Conservation (phyloP, 2,113 vertebrate genomes). For the Suncus etruscus region DNA sequence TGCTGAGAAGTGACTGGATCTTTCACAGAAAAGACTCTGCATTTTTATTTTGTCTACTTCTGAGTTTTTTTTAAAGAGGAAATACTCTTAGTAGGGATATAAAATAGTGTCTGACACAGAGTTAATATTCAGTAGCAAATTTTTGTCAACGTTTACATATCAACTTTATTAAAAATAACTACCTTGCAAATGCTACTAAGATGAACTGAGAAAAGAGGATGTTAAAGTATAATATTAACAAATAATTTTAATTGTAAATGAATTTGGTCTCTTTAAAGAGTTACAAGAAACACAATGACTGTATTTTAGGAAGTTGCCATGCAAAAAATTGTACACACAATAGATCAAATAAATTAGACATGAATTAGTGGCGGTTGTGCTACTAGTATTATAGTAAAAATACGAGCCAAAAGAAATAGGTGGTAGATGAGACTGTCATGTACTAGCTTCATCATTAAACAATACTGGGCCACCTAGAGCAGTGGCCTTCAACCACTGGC, state of each 20-base stretch:
- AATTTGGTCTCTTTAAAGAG: slow-evolving; percentile 53
- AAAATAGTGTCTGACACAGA: not conserved
- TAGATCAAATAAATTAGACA: slow-evolving; percentile 27
- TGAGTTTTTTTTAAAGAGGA: slow-evolving; percentile 3
- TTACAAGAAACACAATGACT: not conserved
- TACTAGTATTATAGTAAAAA: slow-evolving; percentile 11
- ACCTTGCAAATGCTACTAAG: not conserved
- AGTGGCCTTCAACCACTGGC: no score
- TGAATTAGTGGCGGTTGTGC: not conserved
- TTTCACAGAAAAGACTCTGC: not conserved
- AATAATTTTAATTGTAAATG: not conserved
- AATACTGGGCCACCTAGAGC: not conserved
- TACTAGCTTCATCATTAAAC: slow-evolving; percentile 31
- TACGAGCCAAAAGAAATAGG: slow-evolving; percentile 29
- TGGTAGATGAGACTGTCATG: not conserved
- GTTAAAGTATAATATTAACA: not conserved
- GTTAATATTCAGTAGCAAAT: slow-evolving; percentile 12
- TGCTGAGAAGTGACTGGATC: slow-evolving; percentile 6
- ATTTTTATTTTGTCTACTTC: slow-evolving; percentile 48
- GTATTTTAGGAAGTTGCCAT: slow-evolving; percentile 42
- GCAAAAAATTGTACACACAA: not conserved
- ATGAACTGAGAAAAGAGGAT: slow-evolving; percentile 30
- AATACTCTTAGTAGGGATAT: slow-evolving; percentile 24
- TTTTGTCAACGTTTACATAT: slow-evolving; percentile 38
- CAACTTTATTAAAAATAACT: slow-evolving; percentile 57